phyloP scores from a whole-genome alignment of 2,797 vertebrate species.

The Enoplosus armatus region DNA sequence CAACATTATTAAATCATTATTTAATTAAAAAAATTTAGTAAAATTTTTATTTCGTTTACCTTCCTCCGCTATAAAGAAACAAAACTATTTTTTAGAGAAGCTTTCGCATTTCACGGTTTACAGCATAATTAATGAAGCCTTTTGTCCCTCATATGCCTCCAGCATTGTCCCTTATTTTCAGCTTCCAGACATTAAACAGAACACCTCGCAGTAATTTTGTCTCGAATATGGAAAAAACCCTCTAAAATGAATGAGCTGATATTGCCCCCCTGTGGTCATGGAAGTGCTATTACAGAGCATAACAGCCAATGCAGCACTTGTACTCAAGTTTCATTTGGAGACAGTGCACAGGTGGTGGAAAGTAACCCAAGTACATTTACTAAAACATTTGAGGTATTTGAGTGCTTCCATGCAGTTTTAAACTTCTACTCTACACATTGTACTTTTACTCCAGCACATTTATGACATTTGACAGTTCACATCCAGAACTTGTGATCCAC shows the following conservation, averaged over 20 bases:
- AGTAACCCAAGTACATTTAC: neutral
- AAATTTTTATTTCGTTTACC: neutral
- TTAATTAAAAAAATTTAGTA: neutral
- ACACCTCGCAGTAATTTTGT: neutral
- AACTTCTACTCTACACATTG: neutral
- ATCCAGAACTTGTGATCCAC: neutral
- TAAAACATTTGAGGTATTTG: neutral
- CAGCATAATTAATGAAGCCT: neutral
- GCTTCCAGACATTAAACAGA: neutral
- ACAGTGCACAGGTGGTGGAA: neutral
- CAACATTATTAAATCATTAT: neutral
- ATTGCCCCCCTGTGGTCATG: constrained; percentile 42
- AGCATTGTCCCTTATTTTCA: neutral
- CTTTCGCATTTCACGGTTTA: neutral
- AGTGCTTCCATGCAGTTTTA: neutral
- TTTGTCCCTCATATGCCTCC: neutral
- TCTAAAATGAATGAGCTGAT: neutral
- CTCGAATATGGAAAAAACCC: neutral
- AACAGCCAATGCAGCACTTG: neutral
- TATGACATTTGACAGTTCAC: neutral
- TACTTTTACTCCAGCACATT: neutral
- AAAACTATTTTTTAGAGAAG: neutral
- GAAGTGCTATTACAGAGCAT: constrained; percentile 3
- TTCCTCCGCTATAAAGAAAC: neutral
- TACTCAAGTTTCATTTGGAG: neutral